Base-by-base conservation (phyloP, 1,140 invertebrate species). In the Pachyrhynchus sulphureomaculatus region DNA sequence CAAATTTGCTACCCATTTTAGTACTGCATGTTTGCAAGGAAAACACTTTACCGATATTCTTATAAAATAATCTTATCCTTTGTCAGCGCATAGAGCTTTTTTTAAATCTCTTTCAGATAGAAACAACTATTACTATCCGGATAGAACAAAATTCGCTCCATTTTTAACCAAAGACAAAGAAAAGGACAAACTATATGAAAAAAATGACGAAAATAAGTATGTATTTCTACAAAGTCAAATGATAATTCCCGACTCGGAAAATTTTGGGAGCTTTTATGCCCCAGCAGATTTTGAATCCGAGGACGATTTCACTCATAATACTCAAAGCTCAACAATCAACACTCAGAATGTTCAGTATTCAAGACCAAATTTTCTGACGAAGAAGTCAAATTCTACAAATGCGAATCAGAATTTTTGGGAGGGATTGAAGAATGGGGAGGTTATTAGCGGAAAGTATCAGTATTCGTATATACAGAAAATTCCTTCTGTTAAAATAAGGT, bases 381-480 rank as follows among this genome's bases (percentile, higher is more conserved):
- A 61, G 9, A 33, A 54, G 20, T 45, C 9, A 17, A 34, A 62
- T n/a, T 23, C 32, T 15, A 10, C 26, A 9, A 5, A 21, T 3
- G 8, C 8, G n/a, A n/a, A 26, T 8, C 24, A 4, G 3, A 26
- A 26, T 26, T 4, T 26, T 26, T 26, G 24, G 24, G 24, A 26
- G 3, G 8, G 8, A 4, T 8, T 26, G 8, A 4, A 8, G 24
- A 26, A 51, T 3, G 8, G 3, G 8, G 3, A 26, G 24, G 8
- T 26, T 26, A 26, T 4, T 8, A 26, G 8, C 24, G 3, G 8
- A 26, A 26, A 8, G 24, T n/a, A n/a, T 4, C 29, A 4, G 13
- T 36, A 36, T 12, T 58, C 62, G 0, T 51, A 65, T 32, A 49
- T 65, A 0, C 59, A 65, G 21, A 68, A 68, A 49, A 59, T 65